phyloP scores from a whole-genome alignment of 1,140 invertebrate genomes.

The Cherax quadricarinatus region DNA sequence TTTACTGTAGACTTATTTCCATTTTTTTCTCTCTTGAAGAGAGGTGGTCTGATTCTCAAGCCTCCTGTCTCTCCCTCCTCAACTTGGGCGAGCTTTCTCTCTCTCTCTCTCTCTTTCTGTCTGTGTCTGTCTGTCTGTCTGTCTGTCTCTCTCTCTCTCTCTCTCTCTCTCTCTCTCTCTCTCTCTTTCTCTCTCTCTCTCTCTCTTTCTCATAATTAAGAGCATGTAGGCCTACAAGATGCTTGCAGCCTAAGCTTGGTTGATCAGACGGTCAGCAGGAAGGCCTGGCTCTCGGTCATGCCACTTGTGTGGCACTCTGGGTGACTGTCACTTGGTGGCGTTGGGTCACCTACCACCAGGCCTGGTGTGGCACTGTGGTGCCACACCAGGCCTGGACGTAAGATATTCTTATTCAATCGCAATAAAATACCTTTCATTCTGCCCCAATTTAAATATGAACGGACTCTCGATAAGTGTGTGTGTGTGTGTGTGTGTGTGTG shows the following conservation, averaged over 20 bases:
- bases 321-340: no score
- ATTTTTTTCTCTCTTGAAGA: neutral
- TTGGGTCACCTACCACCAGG: no score
- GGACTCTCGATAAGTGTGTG: neutral
- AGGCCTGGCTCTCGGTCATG: no score
- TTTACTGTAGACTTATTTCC: neutral
- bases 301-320: no score
- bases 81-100: neutral
- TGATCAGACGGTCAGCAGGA: no score
- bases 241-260: no score
- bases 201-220: no score
- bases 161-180: neutral
- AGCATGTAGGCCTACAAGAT: no score
- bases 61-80: neutral
- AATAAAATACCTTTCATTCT: slow-evolving; percentile 9
- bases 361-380: no score
- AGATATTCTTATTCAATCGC: slow-evolving; percentile 7
- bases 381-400: neutral
- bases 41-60: neutral
- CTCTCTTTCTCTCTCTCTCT: no score
- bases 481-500: no score
- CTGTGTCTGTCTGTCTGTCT: neutral
- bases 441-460: slow-evolving; percentile 8
- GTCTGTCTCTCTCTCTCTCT: no score
- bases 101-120: neutral